Evolutionary conservation across 1,140 invertebrate species (phyloP), one percentile per base, ranked within the genome.

Genomic region (Drosophila orena): DNA sequence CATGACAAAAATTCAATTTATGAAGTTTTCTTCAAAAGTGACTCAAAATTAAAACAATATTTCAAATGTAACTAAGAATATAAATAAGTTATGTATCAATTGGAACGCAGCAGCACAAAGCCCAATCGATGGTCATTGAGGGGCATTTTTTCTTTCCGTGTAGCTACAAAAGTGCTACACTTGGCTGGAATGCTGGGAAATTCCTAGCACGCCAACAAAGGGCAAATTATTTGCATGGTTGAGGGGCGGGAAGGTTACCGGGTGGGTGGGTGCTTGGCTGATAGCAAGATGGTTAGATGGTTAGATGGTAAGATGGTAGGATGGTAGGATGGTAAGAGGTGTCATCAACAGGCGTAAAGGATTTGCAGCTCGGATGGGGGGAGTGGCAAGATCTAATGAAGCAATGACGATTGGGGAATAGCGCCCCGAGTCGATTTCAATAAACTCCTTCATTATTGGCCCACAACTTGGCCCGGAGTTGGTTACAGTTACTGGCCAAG

Each of bases 371-470:
- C 11, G 27, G 14, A 27, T 3, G 5, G 4, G 60, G 30, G 53
- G 11, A 10, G 34, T 11, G 14, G 34, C 15, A 14, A 30, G 38
- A 54, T 77, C 74, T 77, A 77, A 77, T 77, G 74, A 77, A 84
- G 73, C 80, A 80, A 73, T 84, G 83, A 83, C 83, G 60, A 75
- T 88, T 79, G 71, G 35, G 78, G 61, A 61, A 77, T 77, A 70
- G 62, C 62, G 53, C 61, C 47, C 70, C 65, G 65, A 72, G 55
- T 57, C 83, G 69, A 89, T 86, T 86, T 86, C 83, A 86, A 86
- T 86, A 86, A 86, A 83, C 79, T 86, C 79, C 76, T 89, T 86
- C 84, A 83, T 86, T 88, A 79, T 72, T 71, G 43, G 38, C 44
- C 49, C 38, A 52, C 70, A 64, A 80, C 61, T 66, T 75, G 60